A percentile compares a stretch with the other conserved stretches of the same genome.
Conservation (phyloP, 2,888 invertebrate species). For the Catocala fraxini region DNA sequence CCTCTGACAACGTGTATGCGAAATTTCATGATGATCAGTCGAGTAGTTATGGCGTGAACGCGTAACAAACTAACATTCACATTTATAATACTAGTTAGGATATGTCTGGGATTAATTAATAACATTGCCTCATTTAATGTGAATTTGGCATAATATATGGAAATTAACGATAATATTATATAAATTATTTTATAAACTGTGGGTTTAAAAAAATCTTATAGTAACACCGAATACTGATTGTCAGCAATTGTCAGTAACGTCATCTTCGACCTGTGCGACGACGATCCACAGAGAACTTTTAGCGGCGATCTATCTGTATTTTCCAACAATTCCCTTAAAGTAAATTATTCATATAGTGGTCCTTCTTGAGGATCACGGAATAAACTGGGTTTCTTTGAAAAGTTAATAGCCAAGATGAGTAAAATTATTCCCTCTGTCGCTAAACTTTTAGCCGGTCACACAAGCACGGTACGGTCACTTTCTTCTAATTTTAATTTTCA, state of each 20-base stretch:
- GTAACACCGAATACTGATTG: slow-evolving; percentile 87
- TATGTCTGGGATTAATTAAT: too few species aligned
- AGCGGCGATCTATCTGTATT: slow-evolving; percentile 28
- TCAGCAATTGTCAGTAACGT: slow-evolving; percentile 92
- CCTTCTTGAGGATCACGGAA: slow-evolving; percentile 61
- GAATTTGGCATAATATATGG: too few species aligned
- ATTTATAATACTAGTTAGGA: too few species aligned
- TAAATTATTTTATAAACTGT: too few species aligned
- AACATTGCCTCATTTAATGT: too few species aligned
- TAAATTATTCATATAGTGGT: slow-evolving; percentile 50
- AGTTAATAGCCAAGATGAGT: slow-evolving; percentile 74
- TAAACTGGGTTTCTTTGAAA: slow-evolving; percentile 76
- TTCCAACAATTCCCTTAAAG: background rate
- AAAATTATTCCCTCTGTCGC: slow-evolving; percentile 75
- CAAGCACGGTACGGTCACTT: slow-evolving; percentile 67
- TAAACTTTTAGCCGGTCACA: slow-evolving; percentile 71
- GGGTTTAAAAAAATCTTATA: too few species aligned
- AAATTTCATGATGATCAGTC: too few species aligned
- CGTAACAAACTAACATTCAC: too few species aligned
- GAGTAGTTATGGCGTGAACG: too few species aligned
- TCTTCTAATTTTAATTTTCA: background rate
- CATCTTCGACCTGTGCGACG: slow-evolving; percentile 96
- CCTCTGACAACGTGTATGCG: too few species aligned
- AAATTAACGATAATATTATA: too few species aligned
- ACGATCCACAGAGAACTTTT: slow-evolving; percentile 73